Evolutionary conservation across 2,797 vertebrate species (phyloP).

Genomic region (Halcyon leucocephala): DNA sequence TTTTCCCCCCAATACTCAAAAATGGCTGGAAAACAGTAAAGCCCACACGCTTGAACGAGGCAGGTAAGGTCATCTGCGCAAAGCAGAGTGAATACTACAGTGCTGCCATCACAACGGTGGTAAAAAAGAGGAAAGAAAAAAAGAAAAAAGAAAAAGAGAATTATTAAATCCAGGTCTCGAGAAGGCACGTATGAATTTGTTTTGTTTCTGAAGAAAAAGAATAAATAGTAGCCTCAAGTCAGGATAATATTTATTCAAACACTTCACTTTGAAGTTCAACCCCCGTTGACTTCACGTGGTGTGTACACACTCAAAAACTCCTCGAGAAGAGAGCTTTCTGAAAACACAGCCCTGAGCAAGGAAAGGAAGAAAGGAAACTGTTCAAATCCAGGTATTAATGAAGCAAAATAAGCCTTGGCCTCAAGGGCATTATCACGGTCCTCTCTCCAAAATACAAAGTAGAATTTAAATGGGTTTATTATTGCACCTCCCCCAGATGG

Average conservation of each 20-base stretch:
- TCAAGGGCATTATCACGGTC: background rate
- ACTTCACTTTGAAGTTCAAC: conserved; percentile 48
- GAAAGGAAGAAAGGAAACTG: background rate
- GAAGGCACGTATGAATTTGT: conserved; percentile 7
- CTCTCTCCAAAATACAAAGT: background rate
- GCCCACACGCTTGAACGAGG: background rate
- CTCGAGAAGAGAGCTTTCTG: background rate
- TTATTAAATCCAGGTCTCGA: background rate
- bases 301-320: background rate
- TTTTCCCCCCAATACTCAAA: background rate
- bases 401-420: background rate
- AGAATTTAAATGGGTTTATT: background rate
- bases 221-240: conserved; percentile 39
- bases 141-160: background rate
- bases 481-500: background rate
- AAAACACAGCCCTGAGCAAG: conserved; percentile 22
- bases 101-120: background rate
- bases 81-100: background rate
- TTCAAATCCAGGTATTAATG: background rate
- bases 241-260: conserved; percentile 61
- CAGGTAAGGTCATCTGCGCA: background rate
- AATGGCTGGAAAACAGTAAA: background rate
- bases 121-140: background rate
- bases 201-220: conserved; percentile 44
- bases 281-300: background rate